phyloP scores from a whole-genome alignment of 2,113 vertebrate genomes.

The Myanophis thanlyinensis region DNA sequence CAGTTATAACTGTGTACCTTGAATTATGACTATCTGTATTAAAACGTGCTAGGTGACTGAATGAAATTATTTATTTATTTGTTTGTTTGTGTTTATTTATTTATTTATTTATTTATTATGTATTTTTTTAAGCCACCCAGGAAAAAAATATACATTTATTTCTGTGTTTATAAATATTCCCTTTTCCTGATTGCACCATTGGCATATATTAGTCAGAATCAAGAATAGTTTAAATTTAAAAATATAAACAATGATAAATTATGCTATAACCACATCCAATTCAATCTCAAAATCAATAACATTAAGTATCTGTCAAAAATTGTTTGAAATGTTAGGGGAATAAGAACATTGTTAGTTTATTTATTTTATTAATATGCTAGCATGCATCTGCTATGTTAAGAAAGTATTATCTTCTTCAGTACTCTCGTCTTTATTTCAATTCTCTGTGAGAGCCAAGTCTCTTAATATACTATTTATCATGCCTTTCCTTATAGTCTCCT shows the following conservation, averaged over 20 bases:
- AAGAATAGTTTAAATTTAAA: background rate
- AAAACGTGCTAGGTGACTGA: background rate
- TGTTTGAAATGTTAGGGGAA: background rate
- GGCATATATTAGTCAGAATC: background rate
- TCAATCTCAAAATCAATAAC: background rate
- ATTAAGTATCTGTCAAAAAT: background rate
- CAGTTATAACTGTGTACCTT: background rate
- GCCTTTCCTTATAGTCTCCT: background rate
- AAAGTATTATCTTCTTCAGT: background rate
- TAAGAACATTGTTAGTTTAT: background rate
- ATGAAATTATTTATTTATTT: background rate
- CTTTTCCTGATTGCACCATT: background rate
- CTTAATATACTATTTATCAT: background rate
- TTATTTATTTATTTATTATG: background rate
- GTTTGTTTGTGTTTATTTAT: background rate
- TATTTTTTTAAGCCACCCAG: background rate
- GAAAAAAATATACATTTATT: background rate
- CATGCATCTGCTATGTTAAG: background rate
- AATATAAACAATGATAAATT: background rate
- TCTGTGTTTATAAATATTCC: background rate
- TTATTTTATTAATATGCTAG: background rate
- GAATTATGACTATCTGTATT: background rate
- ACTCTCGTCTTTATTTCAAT: background rate
- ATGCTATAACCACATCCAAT: background rate
- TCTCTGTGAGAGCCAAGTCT: background rate